phyloP scores from a whole-genome alignment of 2,888 invertebrate species.

The Coremacera marginata region DNA sequence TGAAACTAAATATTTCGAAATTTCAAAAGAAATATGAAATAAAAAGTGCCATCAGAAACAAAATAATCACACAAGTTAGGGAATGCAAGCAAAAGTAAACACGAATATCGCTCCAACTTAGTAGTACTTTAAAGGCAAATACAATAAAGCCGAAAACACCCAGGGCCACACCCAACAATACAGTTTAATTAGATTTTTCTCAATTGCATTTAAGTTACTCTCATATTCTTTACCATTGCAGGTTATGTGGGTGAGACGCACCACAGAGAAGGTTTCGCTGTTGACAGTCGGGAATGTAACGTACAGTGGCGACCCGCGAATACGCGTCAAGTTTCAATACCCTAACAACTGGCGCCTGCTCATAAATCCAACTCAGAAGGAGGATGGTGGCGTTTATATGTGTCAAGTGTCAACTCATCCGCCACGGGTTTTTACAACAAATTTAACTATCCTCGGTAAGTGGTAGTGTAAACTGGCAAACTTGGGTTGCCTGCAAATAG shows the following conservation, averaged over 20 bases:
- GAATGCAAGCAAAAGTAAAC: too few species aligned
- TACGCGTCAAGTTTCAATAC: conserved; percentile 77
- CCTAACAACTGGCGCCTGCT: conserved; percentile 79
- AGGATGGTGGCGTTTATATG: conserved; percentile 82
- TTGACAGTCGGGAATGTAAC: conserved; percentile 76
- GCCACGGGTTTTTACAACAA: conserved; percentile 80
- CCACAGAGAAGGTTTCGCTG: conserved; percentile 75
- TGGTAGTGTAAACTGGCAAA: not conserved
- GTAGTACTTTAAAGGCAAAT: too few species aligned
- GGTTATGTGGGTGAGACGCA: conserved; percentile 79
- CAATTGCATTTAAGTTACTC: too few species aligned
- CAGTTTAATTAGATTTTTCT: too few species aligned
- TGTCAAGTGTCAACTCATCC: conserved; percentile 87
- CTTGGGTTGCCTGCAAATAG: not conserved
- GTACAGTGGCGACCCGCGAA: conserved; percentile 75
- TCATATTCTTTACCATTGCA: conserved; percentile 52
- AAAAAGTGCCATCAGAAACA: too few species aligned
- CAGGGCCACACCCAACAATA: too few species aligned
- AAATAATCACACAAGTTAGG: too few species aligned
- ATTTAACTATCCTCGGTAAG: conserved; percentile 81
- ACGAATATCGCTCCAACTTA: too few species aligned
- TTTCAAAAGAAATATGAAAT: too few species aligned
- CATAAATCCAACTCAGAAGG: conserved; percentile 78
- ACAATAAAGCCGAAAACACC: too few species aligned
- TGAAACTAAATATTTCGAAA: too few species aligned